Evolutionary conservation across 2,888 invertebrate species (phyloP), one percentile per base, ranked within the genome.

Genomic region (Xestia rhomboidea): DNA sequence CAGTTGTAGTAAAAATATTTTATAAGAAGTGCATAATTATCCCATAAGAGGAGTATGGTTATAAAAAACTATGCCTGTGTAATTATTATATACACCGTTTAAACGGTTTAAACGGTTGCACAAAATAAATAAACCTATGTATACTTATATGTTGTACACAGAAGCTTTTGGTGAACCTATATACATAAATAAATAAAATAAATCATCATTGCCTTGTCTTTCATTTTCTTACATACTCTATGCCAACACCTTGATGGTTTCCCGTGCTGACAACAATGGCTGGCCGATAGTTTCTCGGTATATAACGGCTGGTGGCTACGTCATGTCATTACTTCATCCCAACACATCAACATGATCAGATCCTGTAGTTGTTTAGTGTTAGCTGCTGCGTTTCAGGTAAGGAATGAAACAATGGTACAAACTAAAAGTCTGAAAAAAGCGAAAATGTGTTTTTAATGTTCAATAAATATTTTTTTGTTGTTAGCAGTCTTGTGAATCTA

Each of bases 221-320:
- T 2, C 1, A 57, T 44, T 63, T 57, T 51, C 18, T 3, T 1
- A 27, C 51, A 18, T 72, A 81, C 74, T 90, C 87, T 88, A 77
- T 86, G 86, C 34, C 72, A 87, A 90, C 88, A 92, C 94, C 92
- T 94, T 94, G 94, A 90, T 93, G 88, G 91, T 91, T 94, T 94
- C 93, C 94, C 92, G 92, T 91, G 87, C 80, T 82, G 77, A 93
- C 93, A 92, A 93, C 93, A 92, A 93, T 93, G 88, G 94, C 91
- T 83, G 93, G 92, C 85, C 90, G 85, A 73, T 76, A 86, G 79
- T 74, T 77, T 87, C 79, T 74, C 73, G 73, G 87, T 95, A 95
- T 95, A 96, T 89, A 95, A 92, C 89, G 76, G 79, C 81, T 83
- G 76, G 81, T 77, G 72, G n/a, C 73, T 78, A 89, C 88, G 88